phyloP scores from a whole-genome alignment of 2,113 vertebrate genomes.

The Gavia stellata region DNA sequence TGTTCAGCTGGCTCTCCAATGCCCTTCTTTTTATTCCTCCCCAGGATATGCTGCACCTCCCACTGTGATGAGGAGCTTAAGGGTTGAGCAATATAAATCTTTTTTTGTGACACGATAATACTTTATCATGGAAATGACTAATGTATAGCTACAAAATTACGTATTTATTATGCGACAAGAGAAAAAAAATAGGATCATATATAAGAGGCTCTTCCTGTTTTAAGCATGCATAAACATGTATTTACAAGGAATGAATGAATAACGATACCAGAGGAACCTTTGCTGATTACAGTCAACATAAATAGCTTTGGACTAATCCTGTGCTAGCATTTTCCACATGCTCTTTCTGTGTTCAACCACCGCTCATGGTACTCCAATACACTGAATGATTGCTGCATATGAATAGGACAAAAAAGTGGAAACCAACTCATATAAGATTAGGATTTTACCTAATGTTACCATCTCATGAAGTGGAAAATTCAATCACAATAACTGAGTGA shows the following conservation, averaged over 20 bases:
- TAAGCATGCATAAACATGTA: not conserved
- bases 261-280: not conserved
- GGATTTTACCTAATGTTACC: not conserved
- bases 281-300: not conserved
- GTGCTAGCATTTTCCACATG: not conserved
- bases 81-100: not conserved
- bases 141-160: not conserved
- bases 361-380: not conserved
- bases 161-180: not conserved
- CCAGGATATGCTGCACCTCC: not conserved
- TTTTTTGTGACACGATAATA: not conserved
- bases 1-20: not conserved
- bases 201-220: not conserved
- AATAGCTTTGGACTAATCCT: not conserved
- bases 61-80: not conserved
- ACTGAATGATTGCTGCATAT: not conserved
- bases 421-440: not conserved
- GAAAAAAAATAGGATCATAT: not conserved
- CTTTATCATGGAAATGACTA: not conserved
- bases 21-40: not conserved
- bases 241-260: not conserved
- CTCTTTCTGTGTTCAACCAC: not conserved
- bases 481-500: conserved; percentile 9
- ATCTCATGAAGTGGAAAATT: conserved; percentile 10
- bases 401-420: not conserved